phyloP scores from a whole-genome alignment of 2,888 invertebrate genomes.

The Rhopalosiphum nymphaeae region DNA sequence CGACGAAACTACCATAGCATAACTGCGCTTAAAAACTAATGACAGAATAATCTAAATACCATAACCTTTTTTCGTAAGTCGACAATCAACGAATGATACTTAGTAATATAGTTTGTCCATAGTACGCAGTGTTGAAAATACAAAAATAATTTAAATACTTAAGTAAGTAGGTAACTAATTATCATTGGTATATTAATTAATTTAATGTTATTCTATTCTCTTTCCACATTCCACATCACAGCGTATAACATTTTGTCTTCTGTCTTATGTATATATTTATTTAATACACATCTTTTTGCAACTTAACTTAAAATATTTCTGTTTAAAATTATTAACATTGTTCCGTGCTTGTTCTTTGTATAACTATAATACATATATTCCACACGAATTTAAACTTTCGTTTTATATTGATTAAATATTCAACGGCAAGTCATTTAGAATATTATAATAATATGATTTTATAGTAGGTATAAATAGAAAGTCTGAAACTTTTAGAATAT shows the following conservation, averaged over 20 bases:
- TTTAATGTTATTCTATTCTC: neutral
- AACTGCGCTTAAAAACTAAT: neutral
- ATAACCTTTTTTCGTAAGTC: neutral
- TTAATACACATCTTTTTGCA: neutral
- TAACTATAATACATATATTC: neutral
- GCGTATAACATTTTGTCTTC: neutral
- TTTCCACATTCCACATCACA: neutral
- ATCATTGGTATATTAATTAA: constrained; percentile 15
- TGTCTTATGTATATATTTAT: neutral
- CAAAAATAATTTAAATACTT: neutral
- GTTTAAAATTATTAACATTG: neutral
- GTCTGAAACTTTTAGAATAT: neutral
- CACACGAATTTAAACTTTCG: neutral
- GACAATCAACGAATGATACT: neutral
- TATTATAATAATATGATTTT: neutral
- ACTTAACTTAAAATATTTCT: constrained; percentile 27
- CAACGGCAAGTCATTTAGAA: neutral
- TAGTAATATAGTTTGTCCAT: neutral
- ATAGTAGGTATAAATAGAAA: neutral
- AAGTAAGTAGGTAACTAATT: neutral
- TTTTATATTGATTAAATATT: constrained; percentile 43
- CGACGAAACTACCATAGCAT: neutral
- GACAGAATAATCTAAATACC: neutral
- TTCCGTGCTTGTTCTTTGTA: neutral
- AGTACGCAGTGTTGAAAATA: neutral